These are phyloP conservation scores for Phortica magna DNA, from an alignment of 2,888 invertebrate genomes.

Conservation along the genomic window DNA sequence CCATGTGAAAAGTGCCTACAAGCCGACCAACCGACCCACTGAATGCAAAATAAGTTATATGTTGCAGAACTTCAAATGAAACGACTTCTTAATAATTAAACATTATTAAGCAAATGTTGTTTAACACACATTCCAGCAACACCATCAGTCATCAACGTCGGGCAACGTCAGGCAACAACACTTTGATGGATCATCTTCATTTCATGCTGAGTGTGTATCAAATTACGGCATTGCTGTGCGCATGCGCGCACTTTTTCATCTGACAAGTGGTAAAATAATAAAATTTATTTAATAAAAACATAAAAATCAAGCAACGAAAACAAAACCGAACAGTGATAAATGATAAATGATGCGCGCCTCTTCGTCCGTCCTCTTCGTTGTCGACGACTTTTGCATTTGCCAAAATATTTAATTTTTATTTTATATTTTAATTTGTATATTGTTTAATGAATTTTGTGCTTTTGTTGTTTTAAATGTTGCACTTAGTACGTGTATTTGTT, in stretches of 20 bases:
- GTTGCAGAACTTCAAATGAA: background rate
- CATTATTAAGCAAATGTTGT: background rate
- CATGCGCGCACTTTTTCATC: constrained; percentile 2
- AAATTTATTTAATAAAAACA: constrained; percentile 19
- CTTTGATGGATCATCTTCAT: constrained; percentile 21
- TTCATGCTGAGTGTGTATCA: constrained; percentile 17
- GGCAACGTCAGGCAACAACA: background rate
- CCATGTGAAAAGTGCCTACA: background rate
- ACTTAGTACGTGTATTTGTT: constrained; percentile 27
- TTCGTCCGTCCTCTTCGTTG: too few relatives aligned
- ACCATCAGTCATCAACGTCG: too few relatives aligned
- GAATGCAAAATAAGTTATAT: background rate
- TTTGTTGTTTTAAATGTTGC: constrained; percentile 25
- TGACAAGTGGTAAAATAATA: constrained; percentile 26
- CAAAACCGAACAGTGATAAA: constrained; percentile 46
- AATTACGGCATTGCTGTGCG: constrained; percentile 7
- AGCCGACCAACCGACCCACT: background rate
- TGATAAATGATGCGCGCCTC: constrained; percentile 67
- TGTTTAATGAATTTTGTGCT: background rate
- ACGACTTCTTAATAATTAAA: background rate
- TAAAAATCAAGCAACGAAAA: constrained; percentile 33
- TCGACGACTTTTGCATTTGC: constrained; percentile 56
- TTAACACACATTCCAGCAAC: background rate
- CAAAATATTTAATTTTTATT: constrained; percentile 45
- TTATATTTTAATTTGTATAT: background rate